These are phyloP conservation scores for Lytechinus pictus DNA, from an alignment of 35 echinoderm and acorn worm genomes.

Conservation along the genomic window DNA sequence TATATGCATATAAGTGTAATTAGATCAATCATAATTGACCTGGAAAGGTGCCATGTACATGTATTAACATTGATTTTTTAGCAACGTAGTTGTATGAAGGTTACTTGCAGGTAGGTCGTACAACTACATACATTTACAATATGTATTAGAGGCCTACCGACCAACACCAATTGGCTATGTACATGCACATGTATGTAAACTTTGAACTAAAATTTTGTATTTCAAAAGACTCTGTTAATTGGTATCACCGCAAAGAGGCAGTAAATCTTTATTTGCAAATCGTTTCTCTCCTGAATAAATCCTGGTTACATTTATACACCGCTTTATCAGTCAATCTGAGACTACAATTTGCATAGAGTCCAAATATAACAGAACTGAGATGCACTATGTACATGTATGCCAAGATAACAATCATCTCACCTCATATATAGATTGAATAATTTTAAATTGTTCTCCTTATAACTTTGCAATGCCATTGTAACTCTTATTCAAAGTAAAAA, in stretches of 20 bases:
- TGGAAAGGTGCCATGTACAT: background rate
- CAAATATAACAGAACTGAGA: too few species aligned
- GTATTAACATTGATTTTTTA: background rate
- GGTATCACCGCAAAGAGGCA: background rate
- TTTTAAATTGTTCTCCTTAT: too few species aligned
- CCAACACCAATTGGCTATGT: background rate
- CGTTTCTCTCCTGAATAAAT: background rate
- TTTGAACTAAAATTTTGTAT: background rate
- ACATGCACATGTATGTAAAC: background rate
- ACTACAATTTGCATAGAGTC: too few species aligned
- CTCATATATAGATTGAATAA: too few species aligned
- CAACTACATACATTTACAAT: background rate
- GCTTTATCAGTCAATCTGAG: too few species aligned
- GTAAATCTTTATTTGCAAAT: background rate
- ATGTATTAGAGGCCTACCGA: background rate
- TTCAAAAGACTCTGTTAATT: background rate
- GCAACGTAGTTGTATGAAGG: background rate
- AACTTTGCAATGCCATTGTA: too few species aligned
- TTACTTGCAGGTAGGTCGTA: background rate
- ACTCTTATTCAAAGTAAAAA: too few species aligned
- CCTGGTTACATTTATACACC: background rate
- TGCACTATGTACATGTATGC: background rate
- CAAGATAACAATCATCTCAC: too few species aligned
- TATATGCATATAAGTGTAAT: background rate
- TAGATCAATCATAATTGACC: background rate